These are phyloP conservation scores for Cephalopachus bancanus DNA, from an alignment of 2,797 vertebrate species.

Conservation along the genomic window DNA sequence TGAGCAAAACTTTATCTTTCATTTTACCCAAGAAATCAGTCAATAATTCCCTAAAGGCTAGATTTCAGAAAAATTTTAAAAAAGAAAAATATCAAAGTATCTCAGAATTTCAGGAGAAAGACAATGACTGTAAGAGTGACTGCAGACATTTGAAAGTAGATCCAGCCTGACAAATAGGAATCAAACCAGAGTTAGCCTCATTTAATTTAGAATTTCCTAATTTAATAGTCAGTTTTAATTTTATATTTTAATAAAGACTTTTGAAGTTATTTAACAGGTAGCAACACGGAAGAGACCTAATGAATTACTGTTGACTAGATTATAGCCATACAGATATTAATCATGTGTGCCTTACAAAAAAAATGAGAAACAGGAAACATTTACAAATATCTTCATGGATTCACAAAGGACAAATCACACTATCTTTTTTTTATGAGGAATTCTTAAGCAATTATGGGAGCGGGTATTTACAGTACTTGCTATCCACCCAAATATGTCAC, in stretches of 20 bases:
- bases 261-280: slow-evolving; percentile 48
- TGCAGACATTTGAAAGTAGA: neutral
- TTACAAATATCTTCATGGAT: neutral
- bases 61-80: neutral
- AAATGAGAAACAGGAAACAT: slow-evolving; percentile 8
- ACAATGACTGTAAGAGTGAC: neutral
- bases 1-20: neutral
- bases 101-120: neutral
- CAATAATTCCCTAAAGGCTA: neutral
- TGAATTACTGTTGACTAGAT: neutral
- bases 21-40: neutral
- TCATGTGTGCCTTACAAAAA: neutral
- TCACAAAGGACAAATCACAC: neutral
- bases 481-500: neutral
- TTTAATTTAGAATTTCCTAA: neutral
- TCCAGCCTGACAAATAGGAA: neutral
- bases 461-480: neutral
- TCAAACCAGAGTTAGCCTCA: neutral
- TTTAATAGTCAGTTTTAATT: neutral
- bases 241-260: slow-evolving; percentile 37
- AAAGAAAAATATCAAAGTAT: neutral
- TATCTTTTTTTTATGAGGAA: neutral
- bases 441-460: neutral
- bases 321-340: neutral
- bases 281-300: neutral